These are phyloP conservation scores for Centropristis striata DNA, from an alignment of 2,113 vertebrate species.

Conservation along the genomic window DNA sequence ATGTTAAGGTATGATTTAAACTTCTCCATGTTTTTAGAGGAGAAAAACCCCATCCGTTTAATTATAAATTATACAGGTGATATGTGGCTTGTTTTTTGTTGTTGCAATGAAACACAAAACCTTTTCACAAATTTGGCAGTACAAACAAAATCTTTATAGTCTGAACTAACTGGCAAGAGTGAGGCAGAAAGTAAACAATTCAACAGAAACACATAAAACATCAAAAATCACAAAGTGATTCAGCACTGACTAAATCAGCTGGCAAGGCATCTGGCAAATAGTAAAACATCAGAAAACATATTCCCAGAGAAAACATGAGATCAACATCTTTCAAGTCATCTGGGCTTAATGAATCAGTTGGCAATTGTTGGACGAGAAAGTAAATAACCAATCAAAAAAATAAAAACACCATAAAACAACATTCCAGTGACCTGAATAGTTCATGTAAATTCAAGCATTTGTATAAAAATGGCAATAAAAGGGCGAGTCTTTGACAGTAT, in stretches of 20 bases:
- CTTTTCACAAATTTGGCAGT: not conserved
- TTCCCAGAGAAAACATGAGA: not conserved
- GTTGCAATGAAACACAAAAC: conserved; percentile 11
- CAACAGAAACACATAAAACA: not conserved
- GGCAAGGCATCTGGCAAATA: conserved; percentile 27
- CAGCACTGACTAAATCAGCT: not conserved
- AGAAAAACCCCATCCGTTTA: not conserved
- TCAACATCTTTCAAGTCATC: not conserved
- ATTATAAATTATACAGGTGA: not conserved
- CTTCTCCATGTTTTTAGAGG: too few species aligned
- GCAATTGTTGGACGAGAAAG: conserved; percentile 8
- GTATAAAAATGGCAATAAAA: not conserved
- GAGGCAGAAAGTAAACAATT: conserved; percentile 32
- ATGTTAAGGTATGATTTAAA: too few species aligned
- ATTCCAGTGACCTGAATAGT: not conserved
- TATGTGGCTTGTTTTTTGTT: too few species aligned
- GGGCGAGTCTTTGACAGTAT: not conserved
- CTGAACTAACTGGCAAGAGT: conserved; percentile 32
- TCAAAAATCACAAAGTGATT: not conserved
- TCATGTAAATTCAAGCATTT: conserved; percentile 2
- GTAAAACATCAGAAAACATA: not conserved
- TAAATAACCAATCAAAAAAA: not conserved
- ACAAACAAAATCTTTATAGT: not conserved
- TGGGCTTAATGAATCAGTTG: not conserved
- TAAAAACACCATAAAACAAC: not conserved